Conservation (phyloP, 2,888 invertebrate genomes). For the Tryphoninae sp. region DNA sequence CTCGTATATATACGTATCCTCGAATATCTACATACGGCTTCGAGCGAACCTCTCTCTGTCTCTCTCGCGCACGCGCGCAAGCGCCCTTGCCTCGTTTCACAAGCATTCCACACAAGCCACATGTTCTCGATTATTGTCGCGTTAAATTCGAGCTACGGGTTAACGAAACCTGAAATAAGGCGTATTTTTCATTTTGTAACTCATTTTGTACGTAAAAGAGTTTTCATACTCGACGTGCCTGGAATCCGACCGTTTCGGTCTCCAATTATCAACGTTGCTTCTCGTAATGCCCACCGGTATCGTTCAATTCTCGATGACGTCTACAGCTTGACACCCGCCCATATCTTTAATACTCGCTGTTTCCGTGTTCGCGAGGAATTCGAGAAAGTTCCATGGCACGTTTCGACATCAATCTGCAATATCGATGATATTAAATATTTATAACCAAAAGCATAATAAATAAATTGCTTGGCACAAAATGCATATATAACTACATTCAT, state of each 20-base stretch:
- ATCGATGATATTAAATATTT: not conserved
- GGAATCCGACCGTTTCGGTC: not conserved
- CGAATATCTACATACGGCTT: not conserved
- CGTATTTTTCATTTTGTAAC: not conserved
- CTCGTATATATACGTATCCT: constrained; percentile 4
- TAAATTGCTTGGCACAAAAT: too few species aligned
- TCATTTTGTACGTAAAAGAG: too few species aligned
- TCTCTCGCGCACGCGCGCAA: not conserved
- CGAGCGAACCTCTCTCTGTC: constrained; percentile 16
- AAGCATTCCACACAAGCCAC: constrained; percentile 9
- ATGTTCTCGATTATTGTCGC: not conserved
- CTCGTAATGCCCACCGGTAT: constrained; percentile 9
- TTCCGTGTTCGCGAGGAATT: not conserved
- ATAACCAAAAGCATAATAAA: not conserved
- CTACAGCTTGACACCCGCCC: not conserved
- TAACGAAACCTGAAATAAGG: not conserved
- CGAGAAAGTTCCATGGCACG: not conserved
- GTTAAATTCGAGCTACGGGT: not conserved
- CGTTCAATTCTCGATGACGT: constrained; percentile 42
- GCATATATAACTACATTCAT: too few species aligned
- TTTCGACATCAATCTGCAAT: not conserved
- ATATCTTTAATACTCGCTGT: not conserved
- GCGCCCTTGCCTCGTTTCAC: not conserved
- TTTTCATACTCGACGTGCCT: too few species aligned
- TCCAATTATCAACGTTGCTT: not conserved